Conservation (phyloP, 2,797 vertebrate species). For the Gallinago solitaria region DNA sequence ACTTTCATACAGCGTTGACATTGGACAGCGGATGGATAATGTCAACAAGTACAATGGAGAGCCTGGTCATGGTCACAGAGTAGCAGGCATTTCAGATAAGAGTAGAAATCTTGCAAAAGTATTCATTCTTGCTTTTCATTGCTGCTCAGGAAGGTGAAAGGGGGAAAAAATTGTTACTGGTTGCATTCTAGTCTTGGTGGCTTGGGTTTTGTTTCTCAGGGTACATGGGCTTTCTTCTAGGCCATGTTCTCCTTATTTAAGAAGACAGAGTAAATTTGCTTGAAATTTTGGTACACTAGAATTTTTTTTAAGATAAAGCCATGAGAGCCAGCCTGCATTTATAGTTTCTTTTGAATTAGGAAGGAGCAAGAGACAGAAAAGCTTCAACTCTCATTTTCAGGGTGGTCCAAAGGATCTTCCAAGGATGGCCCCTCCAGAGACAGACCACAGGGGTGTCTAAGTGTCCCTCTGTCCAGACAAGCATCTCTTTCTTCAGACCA, state of each 20-base stretch:
- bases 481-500: neutral
- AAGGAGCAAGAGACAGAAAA: neutral
- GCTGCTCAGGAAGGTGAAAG: neutral
- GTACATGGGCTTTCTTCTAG: neutral
- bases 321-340: neutral
- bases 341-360: neutral
- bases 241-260: neutral
- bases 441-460: rapidly evolving
- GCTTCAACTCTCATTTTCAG: neutral
- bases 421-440: neutral
- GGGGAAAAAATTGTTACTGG: neutral
- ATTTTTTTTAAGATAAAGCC: neutral
- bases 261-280: neutral
- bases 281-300: rapidly evolving
- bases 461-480: neutral
- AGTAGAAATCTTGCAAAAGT: neutral
- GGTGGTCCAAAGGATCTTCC: neutral
- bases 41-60: neutral
- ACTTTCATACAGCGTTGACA: neutral
- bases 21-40: neutral
- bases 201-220: neutral
- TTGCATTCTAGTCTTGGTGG: neutral
- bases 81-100: neutral
- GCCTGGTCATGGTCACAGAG: neutral
- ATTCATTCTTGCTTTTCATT: neutral